Percentiles rank a stretch among this genome's conserved stretches.
Conservation (phyloP, 2,113 vertebrate species). For the Noturus placidus region DNA sequence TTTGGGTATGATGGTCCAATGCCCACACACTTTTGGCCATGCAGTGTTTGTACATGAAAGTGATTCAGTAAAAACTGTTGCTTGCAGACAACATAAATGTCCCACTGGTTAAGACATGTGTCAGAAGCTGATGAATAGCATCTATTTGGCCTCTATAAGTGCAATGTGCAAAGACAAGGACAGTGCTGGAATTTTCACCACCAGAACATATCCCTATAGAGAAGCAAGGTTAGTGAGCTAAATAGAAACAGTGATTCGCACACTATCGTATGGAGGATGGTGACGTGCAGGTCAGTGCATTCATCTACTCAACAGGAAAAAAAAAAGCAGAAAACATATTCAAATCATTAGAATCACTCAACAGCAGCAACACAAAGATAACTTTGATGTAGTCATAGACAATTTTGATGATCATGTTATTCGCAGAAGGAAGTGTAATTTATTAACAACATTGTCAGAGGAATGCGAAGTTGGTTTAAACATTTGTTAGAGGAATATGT, state of each 20-base stretch:
- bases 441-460: neutral
- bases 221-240: neutral
- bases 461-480: neutral
- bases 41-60: too few species aligned
- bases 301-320: neutral
- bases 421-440: neutral
- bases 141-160: too few species aligned
- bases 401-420: neutral
- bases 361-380: neutral
- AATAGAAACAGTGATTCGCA: neutral
- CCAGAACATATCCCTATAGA: neutral
- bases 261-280: neutral
- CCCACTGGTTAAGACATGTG: too few species aligned
- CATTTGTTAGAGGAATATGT: neutral
- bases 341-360: neutral
- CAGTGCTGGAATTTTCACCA: neutral
- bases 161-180: too few species aligned
- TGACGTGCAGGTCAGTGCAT: too few species aligned
- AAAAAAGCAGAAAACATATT: neutral
- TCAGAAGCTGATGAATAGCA: too few species aligned
- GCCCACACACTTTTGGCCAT: too few species aligned
- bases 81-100: too few species aligned
- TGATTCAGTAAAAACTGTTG: too few species aligned
- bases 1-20: too few species aligned
- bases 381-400: neutral